Base-by-base conservation (phyloP, 2,113 vertebrate species). In the Galemys pyrenaicus region DNA sequence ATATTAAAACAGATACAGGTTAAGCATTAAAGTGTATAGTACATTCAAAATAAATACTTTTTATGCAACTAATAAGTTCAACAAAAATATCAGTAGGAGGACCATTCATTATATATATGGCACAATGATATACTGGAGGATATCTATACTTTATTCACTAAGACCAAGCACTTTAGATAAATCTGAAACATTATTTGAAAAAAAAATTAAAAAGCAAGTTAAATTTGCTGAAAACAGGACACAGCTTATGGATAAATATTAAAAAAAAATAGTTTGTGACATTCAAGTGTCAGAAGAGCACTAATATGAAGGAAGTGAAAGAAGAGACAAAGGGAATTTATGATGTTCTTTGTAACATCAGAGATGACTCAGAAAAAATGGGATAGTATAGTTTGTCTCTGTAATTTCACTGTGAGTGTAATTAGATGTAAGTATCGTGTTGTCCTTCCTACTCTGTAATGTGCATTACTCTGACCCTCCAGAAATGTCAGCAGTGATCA, bases 41-140 rank as follows among this genome's bases (percentile, higher is more conserved):
- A 77, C 2, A n/a, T 51, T 78, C 19, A 58, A 80, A 87, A 3
- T 39, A 71, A 39, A 82, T 26, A 44, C 80, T 80, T 67, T 44
- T 49, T 82, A 51, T 0, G 30, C 1, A 62, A 39, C 11, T 62
- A 70, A 28, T 28, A 54, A 28, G 35, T 92, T 78, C 28, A 92
- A 81, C 0, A 79, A 56, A 28, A 37, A 64, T 44, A 0, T 0
- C 0, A 83, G 30, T 5, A 1, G 74, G 1, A 68, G 5, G 1
- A 90, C 26, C 1, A n/a, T 4, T 35, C 39, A 54, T 84, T 64
- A 51, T 2, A n/a, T 79, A 68, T 28, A 70, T 46, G 4, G 56
- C 2, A 60, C 6, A 85, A 37, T 70, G 62, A 71, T 68, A 82
- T 78, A 74, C 16, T 28, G 1, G 5, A 54, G 0, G 94, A 1